These are phyloP conservation scores for Rynchops niger DNA, from an alignment of 2,113 vertebrate species.

Conservation along the genomic window DNA sequence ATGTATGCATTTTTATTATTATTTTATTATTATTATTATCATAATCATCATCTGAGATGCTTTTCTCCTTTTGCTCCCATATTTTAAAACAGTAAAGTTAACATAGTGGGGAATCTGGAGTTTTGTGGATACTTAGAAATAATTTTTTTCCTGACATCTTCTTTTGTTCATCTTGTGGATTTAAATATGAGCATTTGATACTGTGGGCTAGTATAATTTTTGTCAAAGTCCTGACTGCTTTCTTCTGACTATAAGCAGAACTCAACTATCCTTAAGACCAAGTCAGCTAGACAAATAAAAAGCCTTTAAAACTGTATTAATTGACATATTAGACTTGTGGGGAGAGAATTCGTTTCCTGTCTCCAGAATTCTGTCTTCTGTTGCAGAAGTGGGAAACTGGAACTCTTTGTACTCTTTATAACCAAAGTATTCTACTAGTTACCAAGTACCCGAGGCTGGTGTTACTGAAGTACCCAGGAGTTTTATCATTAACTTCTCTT, in stretches of 20 bases:
- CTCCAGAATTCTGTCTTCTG: neutral
- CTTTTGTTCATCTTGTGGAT: neutral
- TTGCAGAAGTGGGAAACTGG: neutral
- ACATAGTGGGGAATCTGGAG: neutral
- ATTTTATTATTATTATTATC: neutral
- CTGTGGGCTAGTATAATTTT: neutral
- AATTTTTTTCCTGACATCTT: neutral
- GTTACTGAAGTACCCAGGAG: neutral
- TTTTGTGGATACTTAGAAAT: neutral
- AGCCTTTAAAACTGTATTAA: neutral
- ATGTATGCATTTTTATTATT: slow-evolving; percentile 91
- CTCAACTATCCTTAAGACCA: neutral
- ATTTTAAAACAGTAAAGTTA: neutral
- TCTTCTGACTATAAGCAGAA: neutral
- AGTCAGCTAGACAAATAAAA: neutral
- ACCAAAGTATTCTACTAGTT: neutral
- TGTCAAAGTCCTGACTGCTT: neutral
- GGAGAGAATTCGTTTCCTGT: neutral
- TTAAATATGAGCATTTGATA: neutral
- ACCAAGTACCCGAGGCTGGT: neutral
- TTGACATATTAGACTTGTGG: neutral
- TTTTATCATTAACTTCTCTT: neutral
- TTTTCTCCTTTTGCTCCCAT: neutral
- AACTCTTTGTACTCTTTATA: neutral
- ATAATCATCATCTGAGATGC: neutral